Percentiles rank a stretch among this genome's conserved stretches.
These are phyloP conservation scores for Danio aesculapii DNA, from an alignment of 2,797 vertebrate genomes.

Conservation along the genomic window DNA sequence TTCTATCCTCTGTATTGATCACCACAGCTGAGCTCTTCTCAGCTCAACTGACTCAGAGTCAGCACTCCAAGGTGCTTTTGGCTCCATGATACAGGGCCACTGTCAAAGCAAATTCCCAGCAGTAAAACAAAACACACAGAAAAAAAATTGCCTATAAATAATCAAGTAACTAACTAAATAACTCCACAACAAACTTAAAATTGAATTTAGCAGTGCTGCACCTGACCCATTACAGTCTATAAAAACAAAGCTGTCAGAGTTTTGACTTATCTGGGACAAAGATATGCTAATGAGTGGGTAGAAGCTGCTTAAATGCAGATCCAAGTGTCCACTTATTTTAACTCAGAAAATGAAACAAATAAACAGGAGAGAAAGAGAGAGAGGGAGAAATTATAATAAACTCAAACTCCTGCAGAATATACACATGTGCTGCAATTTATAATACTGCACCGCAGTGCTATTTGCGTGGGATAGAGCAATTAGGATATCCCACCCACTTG, in stretches of 20 bases:
- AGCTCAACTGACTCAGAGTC: conserved; percentile 23
- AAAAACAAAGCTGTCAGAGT: conserved; percentile 47
- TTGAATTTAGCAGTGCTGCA: conserved; percentile 26
- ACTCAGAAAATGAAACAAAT: conserved; percentile 21
- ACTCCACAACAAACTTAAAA: conserved; percentile 33
- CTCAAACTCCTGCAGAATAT: conserved; percentile 13
- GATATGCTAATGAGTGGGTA: conserved; percentile 56
- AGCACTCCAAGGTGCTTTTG: conserved; percentile 7
- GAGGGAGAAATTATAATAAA: not conserved
- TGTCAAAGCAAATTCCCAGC: conserved; percentile 46
- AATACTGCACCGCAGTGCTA: conserved; percentile 14
- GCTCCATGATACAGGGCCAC: conserved; percentile 16
- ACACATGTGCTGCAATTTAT: not conserved
- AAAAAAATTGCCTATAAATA: conserved; percentile 45
- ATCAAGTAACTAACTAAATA: conserved; percentile 33
- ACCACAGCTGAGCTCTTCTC: conserved; percentile 42
- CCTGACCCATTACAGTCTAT: conserved; percentile 38
- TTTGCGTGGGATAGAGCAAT: conserved; percentile 35
- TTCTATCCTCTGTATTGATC: conserved; percentile 7
- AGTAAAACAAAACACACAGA: conserved; percentile 3
- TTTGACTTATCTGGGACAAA: conserved; percentile 73
- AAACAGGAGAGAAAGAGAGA: not conserved
- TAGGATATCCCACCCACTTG: conserved; percentile 21
- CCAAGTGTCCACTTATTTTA: conserved; percentile 13
- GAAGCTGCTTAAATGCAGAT: conserved; percentile 34